Evolutionary conservation across 1,140 invertebrate genomes (phyloP).

Genomic region (Sycophaga agraensis): DNA sequence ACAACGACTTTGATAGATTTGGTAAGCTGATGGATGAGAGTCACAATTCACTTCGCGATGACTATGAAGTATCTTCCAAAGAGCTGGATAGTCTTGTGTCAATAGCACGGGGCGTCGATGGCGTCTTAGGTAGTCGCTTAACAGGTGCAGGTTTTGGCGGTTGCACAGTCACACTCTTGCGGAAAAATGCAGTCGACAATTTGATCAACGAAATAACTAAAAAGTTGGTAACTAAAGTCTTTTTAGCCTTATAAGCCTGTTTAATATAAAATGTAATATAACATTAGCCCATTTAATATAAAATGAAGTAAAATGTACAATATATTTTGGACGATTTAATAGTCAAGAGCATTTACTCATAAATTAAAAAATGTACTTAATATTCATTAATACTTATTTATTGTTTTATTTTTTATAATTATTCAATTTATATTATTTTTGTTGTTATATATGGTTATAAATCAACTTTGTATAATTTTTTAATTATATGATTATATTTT

Average conservation of each 20-base stretch:
- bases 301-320: no score
- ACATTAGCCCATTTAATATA: no score
- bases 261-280: neutral
- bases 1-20: constrained; percentile 71
- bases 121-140: constrained; percentile 87
- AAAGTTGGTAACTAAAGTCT: constrained; percentile 51
- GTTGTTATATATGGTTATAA: no score
- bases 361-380: no score
- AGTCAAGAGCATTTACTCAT: no score
- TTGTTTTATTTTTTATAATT: no score
- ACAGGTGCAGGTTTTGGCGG: constrained; percentile 95
- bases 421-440: no score
- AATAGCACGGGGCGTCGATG: constrained; percentile 66
- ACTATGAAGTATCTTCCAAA: constrained; percentile 87
- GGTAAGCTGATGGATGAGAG: constrained; percentile 85
- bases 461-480: no score
- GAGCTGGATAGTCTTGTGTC: constrained; percentile 84
- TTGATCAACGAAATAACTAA: constrained; percentile 67
- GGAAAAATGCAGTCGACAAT: constrained; percentile 62
- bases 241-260: neutral
- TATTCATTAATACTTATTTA: no score
- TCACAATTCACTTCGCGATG: constrained; percentile 80
- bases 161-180: constrained; percentile 85
- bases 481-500: no score
- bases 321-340: no score